Percentiles rank a stretch among this genome's conserved stretches.
Conservation (phyloP, 2,888 invertebrate species). For the Empis stercorea region DNA sequence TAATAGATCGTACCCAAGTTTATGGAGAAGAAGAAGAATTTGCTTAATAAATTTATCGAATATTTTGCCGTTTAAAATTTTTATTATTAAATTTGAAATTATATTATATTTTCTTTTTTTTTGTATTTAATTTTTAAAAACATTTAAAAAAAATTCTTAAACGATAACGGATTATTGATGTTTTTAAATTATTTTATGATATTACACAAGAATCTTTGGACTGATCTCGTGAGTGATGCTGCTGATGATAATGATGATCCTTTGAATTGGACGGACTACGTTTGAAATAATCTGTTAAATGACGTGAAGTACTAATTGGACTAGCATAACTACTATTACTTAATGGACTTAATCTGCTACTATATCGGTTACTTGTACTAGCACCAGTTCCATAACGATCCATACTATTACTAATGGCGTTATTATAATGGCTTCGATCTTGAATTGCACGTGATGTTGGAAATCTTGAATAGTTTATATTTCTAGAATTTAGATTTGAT, state of each 20-base stretch:
- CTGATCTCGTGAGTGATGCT: constrained; percentile 13
- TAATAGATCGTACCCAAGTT: constrained; percentile 35
- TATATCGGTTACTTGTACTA: constrained; percentile 10
- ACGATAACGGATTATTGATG: background rate
- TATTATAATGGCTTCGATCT: constrained; percentile 12
- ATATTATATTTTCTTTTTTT: background rate
- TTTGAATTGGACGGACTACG: constrained; percentile 24
- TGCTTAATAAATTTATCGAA: too few species aligned
- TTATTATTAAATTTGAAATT: background rate
- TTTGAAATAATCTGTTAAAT: constrained; percentile 26
- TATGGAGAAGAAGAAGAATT: constrained; percentile 9
- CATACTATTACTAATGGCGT: background rate
- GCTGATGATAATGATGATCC: constrained; percentile 10
- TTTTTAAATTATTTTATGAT: constrained; percentile 20
- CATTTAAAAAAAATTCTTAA: background rate
- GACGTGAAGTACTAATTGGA: constrained; percentile 10
- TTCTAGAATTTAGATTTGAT: constrained; percentile 16
- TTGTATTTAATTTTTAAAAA: background rate
- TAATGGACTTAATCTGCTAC: constrained; percentile 7
- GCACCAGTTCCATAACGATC: constrained; percentile 3
- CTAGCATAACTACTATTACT: constrained; percentile 13
- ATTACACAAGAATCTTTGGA: constrained; percentile 33
- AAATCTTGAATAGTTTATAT: constrained; percentile 19
- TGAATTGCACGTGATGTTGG: constrained; percentile 22
- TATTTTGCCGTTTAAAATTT: background rate